Evolutionary conservation across 2,888 invertebrate genomes (phyloP).

Genomic region (Ashinkailepas kermadecensis): DNA sequence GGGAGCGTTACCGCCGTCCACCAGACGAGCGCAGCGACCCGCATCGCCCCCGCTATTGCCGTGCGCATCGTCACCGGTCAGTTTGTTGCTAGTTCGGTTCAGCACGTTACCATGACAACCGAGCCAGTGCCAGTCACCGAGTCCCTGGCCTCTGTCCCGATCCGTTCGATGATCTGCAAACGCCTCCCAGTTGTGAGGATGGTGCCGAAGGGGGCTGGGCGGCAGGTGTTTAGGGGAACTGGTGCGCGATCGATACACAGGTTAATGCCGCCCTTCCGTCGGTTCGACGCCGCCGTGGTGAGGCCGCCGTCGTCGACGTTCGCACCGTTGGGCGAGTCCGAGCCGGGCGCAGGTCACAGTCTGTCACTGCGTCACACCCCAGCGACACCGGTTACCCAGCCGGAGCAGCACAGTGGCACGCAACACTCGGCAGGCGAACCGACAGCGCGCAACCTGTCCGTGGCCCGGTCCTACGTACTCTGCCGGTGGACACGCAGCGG

Average conservation of each 20-base stretch:
- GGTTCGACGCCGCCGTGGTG: not conserved
- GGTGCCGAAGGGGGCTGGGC: not conserved
- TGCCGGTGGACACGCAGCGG: conserved; percentile 6
- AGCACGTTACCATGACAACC: conserved; percentile 11
- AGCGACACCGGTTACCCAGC: not conserved
- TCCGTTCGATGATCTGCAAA: not conserved
- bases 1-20: not conserved
- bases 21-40: not conserved
- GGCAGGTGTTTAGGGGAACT: not conserved
- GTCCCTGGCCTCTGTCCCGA: not conserved
- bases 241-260: not conserved
- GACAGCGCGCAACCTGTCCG: not conserved
- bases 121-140: not conserved
- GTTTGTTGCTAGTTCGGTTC: not conserved
- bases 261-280: not conserved
- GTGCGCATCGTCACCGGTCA: too few species aligned
- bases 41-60: too few species aligned
- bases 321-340: not conserved
- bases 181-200: not conserved
- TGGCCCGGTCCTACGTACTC: not conserved
- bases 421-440: not conserved
- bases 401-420: not conserved
- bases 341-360: not conserved
- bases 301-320: not conserved
- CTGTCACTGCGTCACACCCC: not conserved